These are phyloP conservation scores for Ciconia boyciana DNA, from an alignment of 2,113 vertebrate species.

Conservation along the genomic window DNA sequence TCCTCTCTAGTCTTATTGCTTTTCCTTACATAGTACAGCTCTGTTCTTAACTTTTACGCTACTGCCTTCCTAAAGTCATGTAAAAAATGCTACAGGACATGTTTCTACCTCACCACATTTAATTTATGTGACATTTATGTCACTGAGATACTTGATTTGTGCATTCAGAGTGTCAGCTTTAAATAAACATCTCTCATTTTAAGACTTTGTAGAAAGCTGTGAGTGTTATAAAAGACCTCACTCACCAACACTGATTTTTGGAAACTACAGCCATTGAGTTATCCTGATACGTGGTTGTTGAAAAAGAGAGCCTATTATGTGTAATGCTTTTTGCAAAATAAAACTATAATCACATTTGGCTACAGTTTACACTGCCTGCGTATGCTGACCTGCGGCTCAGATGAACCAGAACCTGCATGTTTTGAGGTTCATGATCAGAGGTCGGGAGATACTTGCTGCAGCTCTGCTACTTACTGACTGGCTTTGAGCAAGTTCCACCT, in stretches of 20 bases:
- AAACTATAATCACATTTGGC: background rate
- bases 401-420: background rate
- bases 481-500: background rate
- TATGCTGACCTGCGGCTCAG: background rate
- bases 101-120: background rate
- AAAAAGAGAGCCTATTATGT: background rate
- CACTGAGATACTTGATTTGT: background rate
- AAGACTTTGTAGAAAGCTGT: background rate
- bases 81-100: background rate
- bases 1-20: background rate
- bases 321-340: background rate
- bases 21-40: background rate
- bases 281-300: background rate
- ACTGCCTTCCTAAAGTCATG: background rate
- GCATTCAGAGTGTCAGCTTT: background rate
- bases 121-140: slow-evolving; percentile 24
- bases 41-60: background rate
- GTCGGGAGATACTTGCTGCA: background rate
- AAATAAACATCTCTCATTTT: background rate
- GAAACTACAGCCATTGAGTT: background rate
- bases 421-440: background rate
- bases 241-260: background rate
- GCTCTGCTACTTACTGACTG: background rate
- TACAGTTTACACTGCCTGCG: background rate
- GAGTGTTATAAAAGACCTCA: background rate